Percentiles rank a stretch among this genome's conserved stretches.
Evolutionary conservation across 2,113 vertebrate species (phyloP).

Genomic region (Centropristis striata): DNA sequence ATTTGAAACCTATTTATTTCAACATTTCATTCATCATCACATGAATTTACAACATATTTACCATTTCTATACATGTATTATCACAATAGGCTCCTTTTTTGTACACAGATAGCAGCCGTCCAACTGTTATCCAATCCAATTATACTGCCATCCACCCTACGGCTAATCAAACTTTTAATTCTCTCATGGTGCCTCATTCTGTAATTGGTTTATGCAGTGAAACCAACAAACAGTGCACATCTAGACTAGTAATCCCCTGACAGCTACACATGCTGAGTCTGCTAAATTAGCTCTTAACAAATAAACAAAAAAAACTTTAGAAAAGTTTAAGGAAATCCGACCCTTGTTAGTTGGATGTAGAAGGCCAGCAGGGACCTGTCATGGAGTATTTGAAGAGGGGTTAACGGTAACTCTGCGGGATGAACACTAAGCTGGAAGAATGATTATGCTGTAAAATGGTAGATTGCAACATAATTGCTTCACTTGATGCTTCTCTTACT

Average conservation of each 20-base stretch:
- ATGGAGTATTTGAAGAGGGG: slow-evolving; percentile 45
- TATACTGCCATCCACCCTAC: slow-evolving; percentile 44
- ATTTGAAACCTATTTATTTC: background rate
- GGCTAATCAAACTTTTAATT: slow-evolving; percentile 68
- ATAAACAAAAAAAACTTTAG: slow-evolving; percentile 13
- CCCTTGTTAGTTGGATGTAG: background rate
- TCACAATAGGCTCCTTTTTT: background rate
- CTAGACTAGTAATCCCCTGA: slow-evolving; percentile 56
- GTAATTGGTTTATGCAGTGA: slow-evolving; percentile 71
- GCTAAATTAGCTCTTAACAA: slow-evolving; percentile 49
- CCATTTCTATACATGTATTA: background rate
- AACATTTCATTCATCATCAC: background rate
- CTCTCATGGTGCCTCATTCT: slow-evolving; percentile 57
- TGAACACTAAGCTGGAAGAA: slow-evolving; percentile 33
- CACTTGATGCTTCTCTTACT: slow-evolving; percentile 27
- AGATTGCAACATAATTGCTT: slow-evolving; percentile 47
- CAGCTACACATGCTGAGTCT: slow-evolving; percentile 45
- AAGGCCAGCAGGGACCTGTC: slow-evolving; percentile 42
- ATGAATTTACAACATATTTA: background rate
- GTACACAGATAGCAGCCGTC: slow-evolving; percentile 15
- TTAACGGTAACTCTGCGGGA: slow-evolving; percentile 34
- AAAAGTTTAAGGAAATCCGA: slow-evolving; percentile 33
- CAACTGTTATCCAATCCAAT: slow-evolving; percentile 57
- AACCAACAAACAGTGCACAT: slow-evolving; percentile 57
- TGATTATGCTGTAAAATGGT: slow-evolving; percentile 36